Evolutionary conservation across 2,113 vertebrate species (phyloP).

Genomic region (Oenanthe melanoleuca): DNA sequence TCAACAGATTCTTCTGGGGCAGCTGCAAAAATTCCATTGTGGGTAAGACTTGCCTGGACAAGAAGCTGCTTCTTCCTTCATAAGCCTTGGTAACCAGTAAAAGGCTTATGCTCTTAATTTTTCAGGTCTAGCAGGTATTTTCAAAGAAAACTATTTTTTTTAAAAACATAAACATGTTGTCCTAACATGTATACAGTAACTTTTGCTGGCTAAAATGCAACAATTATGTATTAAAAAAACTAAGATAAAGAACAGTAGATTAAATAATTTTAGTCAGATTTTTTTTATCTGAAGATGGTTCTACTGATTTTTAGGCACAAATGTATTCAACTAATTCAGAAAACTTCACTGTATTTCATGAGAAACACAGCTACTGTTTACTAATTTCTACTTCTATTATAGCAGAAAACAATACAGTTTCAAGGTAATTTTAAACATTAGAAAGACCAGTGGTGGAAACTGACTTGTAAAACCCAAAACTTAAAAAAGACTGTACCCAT

Average conservation of each 20-base stretch:
- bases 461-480: background rate
- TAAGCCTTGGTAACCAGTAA: background rate
- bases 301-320: background rate
- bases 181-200: background rate
- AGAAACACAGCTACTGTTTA: background rate
- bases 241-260: background rate
- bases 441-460: background rate
- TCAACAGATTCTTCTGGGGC: background rate
- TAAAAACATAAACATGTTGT: background rate
- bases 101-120: background rate
- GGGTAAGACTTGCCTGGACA: background rate
- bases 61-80: background rate
- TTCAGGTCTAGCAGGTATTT: constrained; percentile 14
- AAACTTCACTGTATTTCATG: background rate
- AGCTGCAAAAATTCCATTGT: background rate
- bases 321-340: background rate
- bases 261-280: background rate
- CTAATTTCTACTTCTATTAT: background rate
- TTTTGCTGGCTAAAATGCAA: background rate
- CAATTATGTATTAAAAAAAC: background rate
- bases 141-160: background rate
- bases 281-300: background rate
- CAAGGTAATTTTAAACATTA: background rate
- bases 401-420: background rate
- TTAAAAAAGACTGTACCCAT: background rate